Conservation (phyloP, 2,888 invertebrate species). For the Sicus ferrugineus region DNA sequence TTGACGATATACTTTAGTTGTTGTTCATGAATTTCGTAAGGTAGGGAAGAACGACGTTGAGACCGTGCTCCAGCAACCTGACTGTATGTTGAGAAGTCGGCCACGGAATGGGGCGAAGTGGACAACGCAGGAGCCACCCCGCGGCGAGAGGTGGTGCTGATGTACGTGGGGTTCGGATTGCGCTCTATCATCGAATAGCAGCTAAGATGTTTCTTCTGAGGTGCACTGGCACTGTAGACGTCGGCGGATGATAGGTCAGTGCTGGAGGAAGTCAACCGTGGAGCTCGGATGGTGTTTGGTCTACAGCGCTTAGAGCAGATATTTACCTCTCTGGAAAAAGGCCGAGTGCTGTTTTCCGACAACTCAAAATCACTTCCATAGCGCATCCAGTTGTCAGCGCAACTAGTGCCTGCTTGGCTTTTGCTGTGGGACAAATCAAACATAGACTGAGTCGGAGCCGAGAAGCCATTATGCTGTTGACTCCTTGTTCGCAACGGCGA, state of each 20-base stretch:
- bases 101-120: background rate
- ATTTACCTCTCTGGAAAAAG: constrained; percentile 61
- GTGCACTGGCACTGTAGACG: constrained; percentile 53
- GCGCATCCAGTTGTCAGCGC: constrained; percentile 66
- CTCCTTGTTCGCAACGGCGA: constrained; percentile 12
- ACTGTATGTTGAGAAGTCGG: background rate
- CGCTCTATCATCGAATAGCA: constrained; percentile 62
- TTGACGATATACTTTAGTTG: constrained; percentile 72
- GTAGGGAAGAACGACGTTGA: constrained; percentile 68
- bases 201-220: constrained; percentile 56
- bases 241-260: constrained; percentile 53
- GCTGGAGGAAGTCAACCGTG: constrained; percentile 57
- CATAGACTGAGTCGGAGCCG: constrained; percentile 57
- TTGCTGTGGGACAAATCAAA: constrained; percentile 52
- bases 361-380: constrained; percentile 64
- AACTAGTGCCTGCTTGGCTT: background rate
- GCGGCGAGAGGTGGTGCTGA: constrained; percentile 56
- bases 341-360: constrained; percentile 62
- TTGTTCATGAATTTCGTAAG: constrained; percentile 69
- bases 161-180: constrained; percentile 59
- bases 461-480: constrained; percentile 34
- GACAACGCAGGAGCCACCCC: constrained; percentile 53
- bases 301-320: constrained; percentile 57
- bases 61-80: no score
- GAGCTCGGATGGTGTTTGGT: constrained; percentile 57